phyloP scores from a whole-genome alignment of 1,140 invertebrate genomes.

The Microplitis demolitor region DNA sequence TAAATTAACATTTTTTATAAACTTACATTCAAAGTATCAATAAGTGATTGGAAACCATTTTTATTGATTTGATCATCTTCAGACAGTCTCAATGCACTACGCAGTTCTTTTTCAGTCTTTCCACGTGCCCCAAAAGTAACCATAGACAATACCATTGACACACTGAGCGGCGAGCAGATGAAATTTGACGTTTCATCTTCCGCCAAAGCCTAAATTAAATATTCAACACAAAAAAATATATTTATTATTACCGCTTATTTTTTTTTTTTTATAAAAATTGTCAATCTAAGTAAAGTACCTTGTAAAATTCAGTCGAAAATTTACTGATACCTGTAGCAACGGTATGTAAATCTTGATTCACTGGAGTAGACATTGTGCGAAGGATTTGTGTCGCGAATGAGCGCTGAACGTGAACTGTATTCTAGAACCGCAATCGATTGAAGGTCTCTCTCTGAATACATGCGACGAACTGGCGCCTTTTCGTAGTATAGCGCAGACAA shows the following conservation, averaged over 20 bases:
- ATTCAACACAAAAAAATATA: neutral
- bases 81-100: neutral
- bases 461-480: too few relatives aligned
- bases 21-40: slow-evolving; percentile 19
- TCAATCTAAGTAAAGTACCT: too few relatives aligned
- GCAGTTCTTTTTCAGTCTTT: slow-evolving; percentile 5
- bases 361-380: too few relatives aligned
- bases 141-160: slow-evolving; percentile 14
- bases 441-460: too few relatives aligned
- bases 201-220: slow-evolving; percentile 32
- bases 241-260: too few relatives aligned
- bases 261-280: neutral
- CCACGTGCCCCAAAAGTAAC: slow-evolving; percentile 5
- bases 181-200: slow-evolving; percentile 53
- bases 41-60: neutral
- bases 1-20: too few relatives aligned
- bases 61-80: neutral
- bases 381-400: too few relatives aligned
- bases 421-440: neutral
- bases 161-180: slow-evolving; percentile 61
- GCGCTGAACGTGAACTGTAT: neutral
- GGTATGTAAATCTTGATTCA: neutral
- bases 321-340: neutral
- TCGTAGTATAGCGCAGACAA: too few relatives aligned
- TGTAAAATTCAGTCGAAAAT: too few relatives aligned